Percentiles rank a stretch among this genome's conserved stretches.
These are phyloP conservation scores for Rhincodon typus DNA, from an alignment of 2,797 vertebrate species.

Conservation along the genomic window DNA sequence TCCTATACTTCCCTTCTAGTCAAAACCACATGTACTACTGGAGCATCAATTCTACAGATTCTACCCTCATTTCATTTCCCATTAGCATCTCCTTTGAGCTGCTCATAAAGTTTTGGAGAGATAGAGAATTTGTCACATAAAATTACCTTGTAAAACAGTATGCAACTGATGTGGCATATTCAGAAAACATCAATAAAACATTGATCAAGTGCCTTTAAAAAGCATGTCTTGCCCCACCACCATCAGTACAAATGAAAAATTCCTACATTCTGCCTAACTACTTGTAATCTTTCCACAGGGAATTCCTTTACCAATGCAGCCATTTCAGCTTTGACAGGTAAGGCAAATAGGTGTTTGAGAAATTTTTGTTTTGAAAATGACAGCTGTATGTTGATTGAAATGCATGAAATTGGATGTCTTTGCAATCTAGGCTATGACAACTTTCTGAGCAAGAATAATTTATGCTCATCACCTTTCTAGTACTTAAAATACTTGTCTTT, in stretches of 20 bases:
- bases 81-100: no score
- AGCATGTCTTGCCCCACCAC: neutral
- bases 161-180: no score
- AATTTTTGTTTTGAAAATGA: neutral
- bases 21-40: neutral
- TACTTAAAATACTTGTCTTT: no score
- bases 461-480: no score
- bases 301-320: neutral
- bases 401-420: neutral
- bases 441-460: no score
- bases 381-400: neutral
- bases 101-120: no score
- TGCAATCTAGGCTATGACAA: no score
- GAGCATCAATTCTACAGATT: neutral
- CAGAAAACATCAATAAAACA: no score
- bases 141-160: no score
- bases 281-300: neutral
- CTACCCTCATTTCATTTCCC: no score
- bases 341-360: neutral
- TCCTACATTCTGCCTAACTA: neutral
- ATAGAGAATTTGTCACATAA: no score
- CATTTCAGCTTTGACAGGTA: neutral
- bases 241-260: neutral
- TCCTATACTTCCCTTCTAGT: neutral
- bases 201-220: no score